A percentile compares a stretch with the other conserved stretches of the same genome.
phyloP scores from a whole-genome alignment of 2,797 vertebrate species.

The Pterois miles region DNA sequence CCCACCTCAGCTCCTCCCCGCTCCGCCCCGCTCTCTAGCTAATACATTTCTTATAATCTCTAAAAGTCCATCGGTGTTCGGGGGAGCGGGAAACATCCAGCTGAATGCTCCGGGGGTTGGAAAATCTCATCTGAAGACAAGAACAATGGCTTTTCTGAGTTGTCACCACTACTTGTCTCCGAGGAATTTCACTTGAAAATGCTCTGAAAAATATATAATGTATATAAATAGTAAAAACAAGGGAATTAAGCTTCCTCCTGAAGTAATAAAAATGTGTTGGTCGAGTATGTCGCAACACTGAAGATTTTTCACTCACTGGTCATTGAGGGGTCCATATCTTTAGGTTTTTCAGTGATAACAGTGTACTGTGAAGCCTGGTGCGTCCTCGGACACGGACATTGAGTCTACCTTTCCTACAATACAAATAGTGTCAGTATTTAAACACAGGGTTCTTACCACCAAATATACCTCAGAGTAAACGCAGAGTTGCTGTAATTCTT shows the following conservation, averaged over 20 bases:
- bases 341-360: constrained; percentile 78
- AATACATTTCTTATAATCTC: constrained; percentile 70
- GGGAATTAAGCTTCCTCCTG: constrained; percentile 77
- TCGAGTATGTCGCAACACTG: constrained; percentile 76
- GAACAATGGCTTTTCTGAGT: constrained; percentile 71
- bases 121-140: constrained; percentile 64
- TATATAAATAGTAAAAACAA: constrained; percentile 81
- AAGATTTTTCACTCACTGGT: constrained; percentile 75
- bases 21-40: constrained; percentile 48
- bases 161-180: constrained; percentile 59
- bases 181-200: constrained; percentile 77
- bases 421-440: constrained; percentile 84
- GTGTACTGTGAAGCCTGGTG: constrained; percentile 82
- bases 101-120: constrained; percentile 52
- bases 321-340: constrained; percentile 77
- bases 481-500: constrained; percentile 84
- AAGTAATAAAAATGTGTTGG: constrained; percentile 79
- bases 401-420: constrained; percentile 82
- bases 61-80: constrained; percentile 49
- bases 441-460: constrained; percentile 87
- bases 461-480: constrained; percentile 89
- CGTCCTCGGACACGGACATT: constrained; percentile 70
- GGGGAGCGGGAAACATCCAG: constrained; percentile 53
- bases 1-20: constrained; percentile 45
- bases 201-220: constrained; percentile 79